Percentiles rank a stretch among this genome's conserved stretches.
phyloP scores from a whole-genome alignment of 2,888 invertebrate genomes.

The Taphrorychus bicolor region DNA sequence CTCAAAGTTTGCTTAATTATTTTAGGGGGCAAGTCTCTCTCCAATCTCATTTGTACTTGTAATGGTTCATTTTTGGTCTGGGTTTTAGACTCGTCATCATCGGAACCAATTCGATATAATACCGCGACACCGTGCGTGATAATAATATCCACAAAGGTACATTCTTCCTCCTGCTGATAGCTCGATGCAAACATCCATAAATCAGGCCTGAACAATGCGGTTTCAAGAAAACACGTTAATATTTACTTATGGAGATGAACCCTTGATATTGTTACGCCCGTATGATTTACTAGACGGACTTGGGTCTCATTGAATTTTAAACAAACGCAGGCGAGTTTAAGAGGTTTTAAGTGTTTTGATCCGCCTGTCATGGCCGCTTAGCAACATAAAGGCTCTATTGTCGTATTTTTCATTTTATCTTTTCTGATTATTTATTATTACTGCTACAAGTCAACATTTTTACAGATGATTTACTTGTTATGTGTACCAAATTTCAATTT shows the following conservation, averaged over 20 bases:
- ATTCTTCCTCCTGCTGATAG: neutral
- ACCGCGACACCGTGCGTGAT: neutral
- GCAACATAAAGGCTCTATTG: neutral
- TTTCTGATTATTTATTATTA: neutral
- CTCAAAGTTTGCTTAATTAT: conserved; percentile 31
- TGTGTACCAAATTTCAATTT: too few relatives aligned
- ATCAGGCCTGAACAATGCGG: neutral
- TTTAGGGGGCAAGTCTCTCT: conserved; percentile 14
- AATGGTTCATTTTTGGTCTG: conserved; percentile 11
- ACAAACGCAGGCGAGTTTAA: neutral
- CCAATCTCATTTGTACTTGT: conserved; percentile 11
- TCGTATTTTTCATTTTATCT: too few relatives aligned
- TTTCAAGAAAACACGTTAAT: neutral
- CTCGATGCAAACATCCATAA: neutral
- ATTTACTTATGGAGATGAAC: neutral
- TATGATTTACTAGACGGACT: too few relatives aligned
- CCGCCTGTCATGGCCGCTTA: neutral
- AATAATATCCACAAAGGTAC: neutral
- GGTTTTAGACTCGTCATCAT: too few relatives aligned
- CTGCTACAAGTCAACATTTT: too few relatives aligned
- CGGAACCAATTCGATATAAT: too few relatives aligned
- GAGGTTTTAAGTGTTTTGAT: neutral
- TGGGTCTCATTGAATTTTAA: neutral
- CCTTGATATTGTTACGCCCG: neutral
- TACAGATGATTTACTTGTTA: too few relatives aligned